Evolutionary conservation across 1,140 invertebrate genomes (phyloP).

Genomic region (Campoletis sonorensis): DNA sequence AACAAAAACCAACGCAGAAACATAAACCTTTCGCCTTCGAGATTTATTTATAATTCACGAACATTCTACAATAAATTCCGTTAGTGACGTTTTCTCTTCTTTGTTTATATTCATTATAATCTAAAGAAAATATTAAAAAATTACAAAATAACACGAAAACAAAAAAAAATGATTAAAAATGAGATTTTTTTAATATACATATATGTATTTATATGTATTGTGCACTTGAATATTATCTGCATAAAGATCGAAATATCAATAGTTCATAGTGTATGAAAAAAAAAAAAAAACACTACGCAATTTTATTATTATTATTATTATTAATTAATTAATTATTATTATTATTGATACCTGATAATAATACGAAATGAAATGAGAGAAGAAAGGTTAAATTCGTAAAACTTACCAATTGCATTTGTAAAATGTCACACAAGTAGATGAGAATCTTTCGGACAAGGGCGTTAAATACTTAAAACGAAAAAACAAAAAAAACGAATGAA

Average conservation of each 20-base stretch:
- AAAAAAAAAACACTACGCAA: conserved; percentile 57
- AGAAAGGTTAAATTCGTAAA: neutral
- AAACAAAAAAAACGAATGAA: no score
- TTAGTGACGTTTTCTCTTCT: conserved; percentile 6
- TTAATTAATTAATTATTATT: no score
- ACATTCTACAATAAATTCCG: neutral
- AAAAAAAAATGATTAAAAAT: conserved; percentile 26
- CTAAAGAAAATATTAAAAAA: conserved; percentile 42
- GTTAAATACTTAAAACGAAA: conserved; percentile 57
- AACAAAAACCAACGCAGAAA: no score
- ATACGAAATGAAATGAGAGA: conserved; percentile 41
- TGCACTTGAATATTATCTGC: conserved; percentile 48
- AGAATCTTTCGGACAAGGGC: conserved; percentile 52
- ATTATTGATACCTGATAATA: conserved; percentile 28
- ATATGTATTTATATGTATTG: conserved; percentile 29
- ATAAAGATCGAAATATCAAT: conserved; percentile 46
- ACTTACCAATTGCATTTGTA: conserved; percentile 28
- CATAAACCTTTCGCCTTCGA: neutral
- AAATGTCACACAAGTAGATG: conserved; percentile 38
- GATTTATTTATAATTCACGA: neutral
- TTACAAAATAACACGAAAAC: conserved; percentile 33
- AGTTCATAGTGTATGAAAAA: conserved; percentile 38
- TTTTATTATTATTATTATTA: conserved; percentile 47
- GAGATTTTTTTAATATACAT: conserved; percentile 26
- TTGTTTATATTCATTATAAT: conserved; percentile 12